phyloP scores from a whole-genome alignment of 2,888 invertebrate genomes.

The Dinocampus coccinellae region DNA sequence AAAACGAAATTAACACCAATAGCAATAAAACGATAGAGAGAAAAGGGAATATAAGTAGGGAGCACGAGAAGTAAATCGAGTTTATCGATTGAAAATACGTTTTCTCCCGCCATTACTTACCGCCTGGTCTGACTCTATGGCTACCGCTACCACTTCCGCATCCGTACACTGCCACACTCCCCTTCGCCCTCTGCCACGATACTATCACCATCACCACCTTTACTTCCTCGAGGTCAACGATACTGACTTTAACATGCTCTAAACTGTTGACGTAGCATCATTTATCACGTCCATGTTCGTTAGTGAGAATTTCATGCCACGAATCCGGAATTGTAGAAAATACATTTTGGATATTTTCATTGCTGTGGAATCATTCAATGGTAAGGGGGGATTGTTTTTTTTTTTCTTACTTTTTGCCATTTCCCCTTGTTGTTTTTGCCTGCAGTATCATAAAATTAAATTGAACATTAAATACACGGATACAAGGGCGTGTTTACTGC shows the following conservation, averaged over 20 bases:
- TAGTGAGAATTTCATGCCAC: background rate
- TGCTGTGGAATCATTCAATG: conserved; percentile 6
- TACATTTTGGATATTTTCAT: background rate
- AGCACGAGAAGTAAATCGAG: background rate
- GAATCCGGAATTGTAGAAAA: background rate
- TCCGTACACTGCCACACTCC: conserved; percentile 10
- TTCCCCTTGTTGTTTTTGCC: no score
- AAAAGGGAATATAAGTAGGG: background rate
- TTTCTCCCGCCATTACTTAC: background rate
- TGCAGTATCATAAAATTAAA: no score
- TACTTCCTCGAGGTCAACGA: conserved; percentile 10
- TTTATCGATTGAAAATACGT: conserved; percentile 34
- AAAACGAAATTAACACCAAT: conserved; percentile 41
- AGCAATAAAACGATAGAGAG: conserved; percentile 15
- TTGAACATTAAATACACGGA: no score
- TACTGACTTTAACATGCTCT: conserved; percentile 19
- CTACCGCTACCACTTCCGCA: conserved; percentile 2
- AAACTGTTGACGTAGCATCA: conserved; percentile 16
- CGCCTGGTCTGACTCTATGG: background rate
- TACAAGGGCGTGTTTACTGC: no score
- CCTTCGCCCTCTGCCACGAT: background rate
- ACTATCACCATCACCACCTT: background rate
- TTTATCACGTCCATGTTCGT: conserved; percentile 16
- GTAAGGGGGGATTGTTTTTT: no score
- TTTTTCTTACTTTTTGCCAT: no score